A percentile compares a stretch with the other conserved stretches of the same genome.
Evolutionary conservation across 2,113 vertebrate genomes (phyloP).

Genomic region (Pseudolaguvia tuberculata): DNA sequence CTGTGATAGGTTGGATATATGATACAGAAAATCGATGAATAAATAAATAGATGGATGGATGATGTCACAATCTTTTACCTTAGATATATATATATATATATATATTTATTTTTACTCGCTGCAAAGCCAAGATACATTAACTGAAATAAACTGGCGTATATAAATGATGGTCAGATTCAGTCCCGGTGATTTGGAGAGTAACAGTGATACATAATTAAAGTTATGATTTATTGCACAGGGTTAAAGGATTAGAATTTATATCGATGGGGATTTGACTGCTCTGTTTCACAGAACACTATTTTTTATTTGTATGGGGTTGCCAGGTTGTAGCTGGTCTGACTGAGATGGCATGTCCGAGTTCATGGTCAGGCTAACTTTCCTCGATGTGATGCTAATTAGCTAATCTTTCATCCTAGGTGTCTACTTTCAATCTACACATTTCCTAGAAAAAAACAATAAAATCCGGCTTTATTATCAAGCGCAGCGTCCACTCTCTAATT

Average conservation of each 20-base stretch:
- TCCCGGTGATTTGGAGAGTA: not conserved
- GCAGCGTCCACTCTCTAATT: not conserved
- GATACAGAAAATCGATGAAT: too few relatives aligned
- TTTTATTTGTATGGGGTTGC: not conserved
- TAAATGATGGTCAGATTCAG: not conserved
- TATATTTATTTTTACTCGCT: too few relatives aligned
- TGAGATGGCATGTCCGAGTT: not conserved
- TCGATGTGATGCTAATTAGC: constrained; percentile 3
- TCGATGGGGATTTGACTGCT: not conserved
- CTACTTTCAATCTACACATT: constrained; percentile 5
- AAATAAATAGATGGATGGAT: too few relatives aligned
- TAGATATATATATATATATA: not conserved
- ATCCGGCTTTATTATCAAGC: not conserved
- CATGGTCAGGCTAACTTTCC: not conserved
- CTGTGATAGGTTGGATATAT: too few relatives aligned
- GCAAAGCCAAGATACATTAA: not conserved
- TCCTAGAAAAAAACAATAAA: not conserved
- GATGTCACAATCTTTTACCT: not conserved
- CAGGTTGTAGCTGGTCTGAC: not conserved
- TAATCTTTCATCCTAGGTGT: not conserved
- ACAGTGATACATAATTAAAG: constrained; percentile 1
- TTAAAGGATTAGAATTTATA: not conserved
- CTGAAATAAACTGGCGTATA: not conserved
- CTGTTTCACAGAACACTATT: not conserved
- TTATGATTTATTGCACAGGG: not conserved